Evolutionary conservation across 2,888 invertebrate genomes (phyloP).

Genomic region (Philereme vetulata): DNA sequence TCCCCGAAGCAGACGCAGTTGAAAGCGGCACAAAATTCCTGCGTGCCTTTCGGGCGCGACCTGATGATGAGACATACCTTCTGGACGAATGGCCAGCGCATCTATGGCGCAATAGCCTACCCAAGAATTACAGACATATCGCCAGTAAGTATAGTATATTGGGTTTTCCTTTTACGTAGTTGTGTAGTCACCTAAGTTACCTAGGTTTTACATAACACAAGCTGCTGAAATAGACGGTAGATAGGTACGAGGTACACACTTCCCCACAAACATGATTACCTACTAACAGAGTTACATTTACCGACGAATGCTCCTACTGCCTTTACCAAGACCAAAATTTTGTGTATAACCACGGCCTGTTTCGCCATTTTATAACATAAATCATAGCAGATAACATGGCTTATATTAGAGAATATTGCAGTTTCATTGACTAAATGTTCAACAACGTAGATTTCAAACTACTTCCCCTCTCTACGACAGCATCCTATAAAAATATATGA

Average conservation of each 20-base stretch:
- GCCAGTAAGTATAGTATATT: constrained; percentile 80
- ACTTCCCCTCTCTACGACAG: neutral
- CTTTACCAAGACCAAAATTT: neutral
- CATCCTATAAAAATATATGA: neutral
- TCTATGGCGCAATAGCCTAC: constrained; percentile 91
- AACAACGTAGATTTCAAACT: neutral
- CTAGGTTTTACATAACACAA: neutral
- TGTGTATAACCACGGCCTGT: neutral
- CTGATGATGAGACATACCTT: constrained; percentile 89
- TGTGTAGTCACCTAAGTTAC: neutral
- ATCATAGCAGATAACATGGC: neutral
- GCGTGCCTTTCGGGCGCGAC: constrained; percentile 90
- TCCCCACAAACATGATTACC: neutral
- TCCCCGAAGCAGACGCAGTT: constrained; percentile 86
- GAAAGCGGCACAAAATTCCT: constrained; percentile 88
- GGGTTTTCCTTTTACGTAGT: neutral
- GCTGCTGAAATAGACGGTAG: neutral
- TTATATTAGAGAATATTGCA: neutral
- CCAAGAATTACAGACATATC: constrained; percentile 88
- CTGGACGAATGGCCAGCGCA: constrained; percentile 91
- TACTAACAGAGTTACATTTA: neutral
- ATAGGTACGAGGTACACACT: neutral
- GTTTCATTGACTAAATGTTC: neutral
- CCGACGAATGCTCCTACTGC: no score
- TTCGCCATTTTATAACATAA: neutral